A percentile compares a stretch with the other conserved stretches of the same genome.
These are phyloP conservation scores for Drosophila grimshawi DNA, from an alignment of 1,140 invertebrate species.

Conservation along the genomic window DNA sequence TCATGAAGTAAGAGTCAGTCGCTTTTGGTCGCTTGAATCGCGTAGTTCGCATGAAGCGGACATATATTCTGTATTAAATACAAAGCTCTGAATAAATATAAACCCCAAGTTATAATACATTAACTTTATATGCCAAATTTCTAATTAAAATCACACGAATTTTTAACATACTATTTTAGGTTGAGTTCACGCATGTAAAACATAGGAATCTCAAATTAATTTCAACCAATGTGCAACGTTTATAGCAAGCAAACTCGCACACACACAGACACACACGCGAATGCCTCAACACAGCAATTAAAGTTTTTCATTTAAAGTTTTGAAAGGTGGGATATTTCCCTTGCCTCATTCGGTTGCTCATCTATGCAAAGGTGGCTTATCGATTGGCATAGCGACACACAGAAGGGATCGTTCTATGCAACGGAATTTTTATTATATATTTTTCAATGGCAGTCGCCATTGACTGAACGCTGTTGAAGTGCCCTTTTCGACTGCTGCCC, in stretches of 20 bases:
- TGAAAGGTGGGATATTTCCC: constrained; percentile 47
- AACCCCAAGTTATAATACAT: too few relatives aligned
- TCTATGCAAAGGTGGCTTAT: constrained; percentile 71
- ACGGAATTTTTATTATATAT: constrained; percentile 77
- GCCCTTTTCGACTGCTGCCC: constrained; percentile 21
- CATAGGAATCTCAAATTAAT: constrained; percentile 2
- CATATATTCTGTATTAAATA: too few relatives aligned
- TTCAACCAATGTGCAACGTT: constrained; percentile 39
- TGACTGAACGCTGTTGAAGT: constrained; percentile 43
- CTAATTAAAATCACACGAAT: too few relatives aligned
- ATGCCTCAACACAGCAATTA: constrained; percentile 63
- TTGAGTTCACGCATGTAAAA: background rate
- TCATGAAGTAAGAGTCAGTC: too few relatives aligned
- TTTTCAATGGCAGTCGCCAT: constrained; percentile 59
- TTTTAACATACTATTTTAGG: too few relatives aligned
- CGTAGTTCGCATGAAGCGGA: too few relatives aligned
- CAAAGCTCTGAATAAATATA: too few relatives aligned
- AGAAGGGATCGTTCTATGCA: constrained; percentile 51
- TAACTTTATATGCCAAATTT: too few relatives aligned
- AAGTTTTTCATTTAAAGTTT: constrained; percentile 82
- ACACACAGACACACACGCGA: constrained; percentile 11
- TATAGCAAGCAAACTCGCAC: background rate
- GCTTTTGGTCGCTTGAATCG: too few relatives aligned
- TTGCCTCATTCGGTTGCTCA: background rate
- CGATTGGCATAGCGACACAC: constrained; percentile 70